Base-by-base conservation (phyloP, 2,888 invertebrate genomes). In the Tromatobia lineatoria region DNA sequence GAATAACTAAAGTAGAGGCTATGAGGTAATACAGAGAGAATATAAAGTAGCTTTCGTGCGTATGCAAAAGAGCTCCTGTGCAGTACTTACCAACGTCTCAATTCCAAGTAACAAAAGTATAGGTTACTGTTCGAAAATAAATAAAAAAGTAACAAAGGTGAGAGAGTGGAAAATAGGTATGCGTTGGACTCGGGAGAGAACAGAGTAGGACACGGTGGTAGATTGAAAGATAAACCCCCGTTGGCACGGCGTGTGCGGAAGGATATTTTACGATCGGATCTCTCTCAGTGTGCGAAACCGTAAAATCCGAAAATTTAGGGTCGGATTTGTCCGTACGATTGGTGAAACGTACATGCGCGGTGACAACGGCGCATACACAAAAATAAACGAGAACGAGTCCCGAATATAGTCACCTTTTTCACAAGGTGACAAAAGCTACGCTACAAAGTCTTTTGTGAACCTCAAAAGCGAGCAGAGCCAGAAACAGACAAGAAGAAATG, bases 211-310 rank as follows among this genome's bases (percentile, higher is more conserved):
- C 47, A 23, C 52, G 34, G 47, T 23, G 76, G n/a, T 74, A 82
- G 87, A 86, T 86, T 81, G 86, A 87, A 80, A 84, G 86, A 86
- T 86, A 86, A 87, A 81, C 70, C 73, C 10, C 70, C 29, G 52
- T 52, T 34, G 54, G 34, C 20, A 64, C 38, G n/a, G n/a, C 52
- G 57, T n/a, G 25, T 50, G 67, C 25, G 45, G 75, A 69, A 85
- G 86, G 88, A 90, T 90, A 90, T 91, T 92, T 92, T 91, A 91
- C 90, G 89, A 90, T 75, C 73, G 86, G 87, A 74, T 87, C 85
- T 86, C 11, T 69, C 83, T 85, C 74, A 82, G 85, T 84, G 38
- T 67, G 67, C 64, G 80, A 82, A 45, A 78, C 88, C 89, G 88
- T 91, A 90, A 91, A 91, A 89, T 89, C 88, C 88, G 87, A 83